Base-by-base conservation (phyloP, 1,140 invertebrate genomes). In the Ephestia elutella region DNA sequence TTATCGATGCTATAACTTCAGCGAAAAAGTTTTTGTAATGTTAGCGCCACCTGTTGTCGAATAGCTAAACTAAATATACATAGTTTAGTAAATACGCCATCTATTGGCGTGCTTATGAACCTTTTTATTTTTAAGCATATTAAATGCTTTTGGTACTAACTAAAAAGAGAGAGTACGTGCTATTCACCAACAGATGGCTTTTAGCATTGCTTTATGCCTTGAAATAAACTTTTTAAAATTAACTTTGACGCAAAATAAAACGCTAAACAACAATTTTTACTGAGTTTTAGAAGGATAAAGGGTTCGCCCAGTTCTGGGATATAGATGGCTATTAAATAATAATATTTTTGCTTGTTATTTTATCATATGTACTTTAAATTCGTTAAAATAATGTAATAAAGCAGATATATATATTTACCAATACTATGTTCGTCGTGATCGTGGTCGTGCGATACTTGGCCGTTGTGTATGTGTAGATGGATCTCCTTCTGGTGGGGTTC, bases 381-480 rank as follows among this genome's bases (percentile, higher is more conserved):
- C 2, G 5, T 4, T 44, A 3, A 15, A 1, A 15, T n/a, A 15
- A 9, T 44, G 15, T 15, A 17, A 15, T 15, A 15, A 44, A 1
- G 2, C 4, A 44, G 4, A 49, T 50, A 51, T 11, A 56, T n/a
- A 38, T 35, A 57, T 70, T 70, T 64, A 77, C 75, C 60, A 57
- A 73, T 61, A 15, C 38, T 44, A 19, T 70, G 62, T 50, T 70
- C 58, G 17, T 72, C 77, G 19, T 72, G 70, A 5, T 72, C 77
- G 19, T 72, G 70, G 3, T 72, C 38, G 10, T 56, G 65, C 0
- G 58, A 28, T 17, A 66, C 72, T 5, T 78, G 69, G 21, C 80
- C 77, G 44, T 83, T 80, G 56, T 84, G 86, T 19, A 89, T 83
- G 56, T 89, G 87, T 0, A 89, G 60, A 54, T 89, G 86, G 5